Evolutionary conservation across 2,888 invertebrate species (phyloP), one percentile per base, ranked within the genome.

Genomic region (Thereva unica): DNA sequence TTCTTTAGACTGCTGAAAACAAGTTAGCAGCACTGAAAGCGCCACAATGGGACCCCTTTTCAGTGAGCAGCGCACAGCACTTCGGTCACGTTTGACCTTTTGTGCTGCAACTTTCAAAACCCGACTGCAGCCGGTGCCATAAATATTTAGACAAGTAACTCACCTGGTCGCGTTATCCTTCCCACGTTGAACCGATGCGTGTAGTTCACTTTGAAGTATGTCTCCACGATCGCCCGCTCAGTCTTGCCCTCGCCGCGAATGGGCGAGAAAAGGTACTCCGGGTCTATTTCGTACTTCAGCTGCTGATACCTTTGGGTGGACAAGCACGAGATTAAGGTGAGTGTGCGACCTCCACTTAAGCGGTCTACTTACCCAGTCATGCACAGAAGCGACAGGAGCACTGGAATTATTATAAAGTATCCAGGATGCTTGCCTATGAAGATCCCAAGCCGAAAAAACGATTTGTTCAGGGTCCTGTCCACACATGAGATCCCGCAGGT

Each of bases 201-300:
- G 78, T 95, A 94, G 79, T 95, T 94, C 68, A 93, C 91, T 83
- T 92, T 93, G 81, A 95, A 95, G 75, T 87, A 85, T 72, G 87
- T 85, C 76, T 95, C 94, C 9, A 93, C 92, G 61, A 92, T 86
- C 37, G 88, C 86, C 72, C 95, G 84, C 77, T 95, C 95, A 53
- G 84, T 78, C 80, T 93, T 93, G 9, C 92, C 93, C 73, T 90
- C 90, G 0, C 95, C 95, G 74, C 91, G 89, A 71, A 92, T 85
- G 0, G 95, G 95, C 44, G 93, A 93, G 83, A 95, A 95, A 12
- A 95, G 84, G 81, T 95, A 95, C 79, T 95, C 95, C 0, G 95
- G 95, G 80, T 95, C 95, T 82, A 94, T 94, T 83, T 94, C 92
- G 82, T 93, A 94, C 78, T 89, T 84, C 68, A 95, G 85, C 78